Conservation (phyloP, 2,888 invertebrate genomes). For the Zeuzera pyrina region DNA sequence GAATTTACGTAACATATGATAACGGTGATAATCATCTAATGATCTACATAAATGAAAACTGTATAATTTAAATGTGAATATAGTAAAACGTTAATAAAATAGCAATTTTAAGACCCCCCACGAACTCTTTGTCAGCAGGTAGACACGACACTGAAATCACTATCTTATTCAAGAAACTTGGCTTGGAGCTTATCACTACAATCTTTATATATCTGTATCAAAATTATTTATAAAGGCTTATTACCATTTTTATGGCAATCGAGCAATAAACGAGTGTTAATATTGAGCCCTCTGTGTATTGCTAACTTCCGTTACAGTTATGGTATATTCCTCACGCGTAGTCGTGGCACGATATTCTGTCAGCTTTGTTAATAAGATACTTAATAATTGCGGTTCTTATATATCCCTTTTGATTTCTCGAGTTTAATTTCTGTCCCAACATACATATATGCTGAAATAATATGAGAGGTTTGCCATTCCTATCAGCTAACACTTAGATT, state of each 20-base stretch:
- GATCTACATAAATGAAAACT: conserved; percentile 26
- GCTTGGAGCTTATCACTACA: conserved; percentile 9
- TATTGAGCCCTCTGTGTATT: conserved; percentile 21
- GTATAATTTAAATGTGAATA: conserved; percentile 29
- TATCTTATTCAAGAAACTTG: conserved; percentile 16
- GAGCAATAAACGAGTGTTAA: conserved; percentile 21
- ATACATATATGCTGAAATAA: no score
- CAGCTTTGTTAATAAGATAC: no score
- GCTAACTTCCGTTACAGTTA: conserved; percentile 26
- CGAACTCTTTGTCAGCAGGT: conserved; percentile 11
- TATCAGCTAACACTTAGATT: no score
- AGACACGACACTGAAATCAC: no score
- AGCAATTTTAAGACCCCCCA: conserved; percentile 40
- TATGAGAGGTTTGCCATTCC: no score
- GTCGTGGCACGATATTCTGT: conserved; percentile 8
- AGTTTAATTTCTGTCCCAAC: no score
- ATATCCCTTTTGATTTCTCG: no score
- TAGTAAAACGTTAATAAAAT: conserved; percentile 32
- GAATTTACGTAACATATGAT: no score
- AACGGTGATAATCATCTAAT: conserved; percentile 32
- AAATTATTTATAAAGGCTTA: conserved; percentile 26
- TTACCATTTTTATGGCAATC: conserved; percentile 31
- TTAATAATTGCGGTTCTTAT: no score
- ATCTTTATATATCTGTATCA: conserved; percentile 9
- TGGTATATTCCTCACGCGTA: conserved; percentile 7